Percentiles rank a stretch among this genome's conserved stretches.
These are phyloP conservation scores for Calameuta idolon DNA, from an alignment of 2,888 invertebrate genomes.

Conservation along the genomic window DNA sequence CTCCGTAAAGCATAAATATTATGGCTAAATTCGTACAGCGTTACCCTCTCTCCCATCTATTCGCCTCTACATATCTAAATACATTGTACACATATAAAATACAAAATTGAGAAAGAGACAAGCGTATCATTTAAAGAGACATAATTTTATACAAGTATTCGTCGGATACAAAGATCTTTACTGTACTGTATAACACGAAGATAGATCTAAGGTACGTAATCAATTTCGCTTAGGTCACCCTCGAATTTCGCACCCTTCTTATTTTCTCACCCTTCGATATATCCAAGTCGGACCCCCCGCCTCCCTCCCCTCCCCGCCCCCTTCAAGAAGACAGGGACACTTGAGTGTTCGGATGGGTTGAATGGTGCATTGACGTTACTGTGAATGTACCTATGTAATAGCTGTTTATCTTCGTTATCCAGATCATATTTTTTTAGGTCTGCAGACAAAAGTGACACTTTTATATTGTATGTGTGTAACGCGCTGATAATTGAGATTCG, in stretches of 20 bases:
- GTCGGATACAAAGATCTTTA: not conserved
- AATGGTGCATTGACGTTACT: not conserved
- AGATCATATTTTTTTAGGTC: too few relatives aligned
- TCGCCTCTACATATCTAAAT: not conserved
- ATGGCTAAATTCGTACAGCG: constrained; percentile 43
- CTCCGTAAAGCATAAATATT: constrained; percentile 54
- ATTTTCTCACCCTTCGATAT: not conserved
- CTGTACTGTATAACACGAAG: not conserved
- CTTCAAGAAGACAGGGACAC: not conserved
- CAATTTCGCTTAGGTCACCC: not conserved
- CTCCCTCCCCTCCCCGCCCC: too few relatives aligned
- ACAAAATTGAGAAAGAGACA: not conserved
- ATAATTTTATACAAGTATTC: not conserved
- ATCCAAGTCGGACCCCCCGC: not conserved
- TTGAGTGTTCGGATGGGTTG: not conserved
- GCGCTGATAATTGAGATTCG: not conserved
- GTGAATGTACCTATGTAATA: not conserved
- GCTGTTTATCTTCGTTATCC: not conserved
- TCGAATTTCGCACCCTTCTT: not conserved
- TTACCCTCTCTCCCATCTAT: constrained; percentile 19
- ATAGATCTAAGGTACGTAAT: not conserved
- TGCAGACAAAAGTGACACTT: not conserved
- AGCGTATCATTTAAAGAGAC: not conserved
- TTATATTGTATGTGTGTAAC: not conserved
- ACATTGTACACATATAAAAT: not conserved